These are phyloP conservation scores for Synergus itoensis DNA, from an alignment of 2,888 invertebrate genomes.

Conservation along the genomic window DNA sequence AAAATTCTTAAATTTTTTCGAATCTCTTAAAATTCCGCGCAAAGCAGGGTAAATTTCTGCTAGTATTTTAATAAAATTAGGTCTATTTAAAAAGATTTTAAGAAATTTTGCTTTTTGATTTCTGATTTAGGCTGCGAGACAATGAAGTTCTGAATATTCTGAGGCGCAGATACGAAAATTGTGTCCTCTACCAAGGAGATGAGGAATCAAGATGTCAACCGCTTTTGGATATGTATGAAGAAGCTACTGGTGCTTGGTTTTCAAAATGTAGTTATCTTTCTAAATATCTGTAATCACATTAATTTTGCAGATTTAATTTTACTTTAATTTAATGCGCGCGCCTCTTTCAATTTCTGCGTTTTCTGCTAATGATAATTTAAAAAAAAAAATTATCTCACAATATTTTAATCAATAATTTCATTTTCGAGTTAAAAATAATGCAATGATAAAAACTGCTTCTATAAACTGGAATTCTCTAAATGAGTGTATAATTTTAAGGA, in stretches of 20 bases:
- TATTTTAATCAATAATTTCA: too few relatives aligned
- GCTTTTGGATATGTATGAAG: conserved; percentile 85
- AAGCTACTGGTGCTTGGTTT: conserved; percentile 92
- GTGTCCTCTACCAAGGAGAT: conserved; percentile 87
- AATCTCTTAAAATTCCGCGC: too few relatives aligned
- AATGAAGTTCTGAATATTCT: conserved; percentile 89
- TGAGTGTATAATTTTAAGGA: too few relatives aligned
- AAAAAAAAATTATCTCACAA: too few relatives aligned
- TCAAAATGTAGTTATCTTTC: conserved; percentile 88
- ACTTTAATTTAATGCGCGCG: not conserved
- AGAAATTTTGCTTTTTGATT: conserved; percentile 13
- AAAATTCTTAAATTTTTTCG: too few relatives aligned
- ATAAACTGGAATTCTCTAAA: too few relatives aligned
- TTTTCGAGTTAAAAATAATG: too few relatives aligned
- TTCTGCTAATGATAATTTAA: too few relatives aligned
- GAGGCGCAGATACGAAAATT: conserved; percentile 91
- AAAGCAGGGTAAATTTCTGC: too few relatives aligned
- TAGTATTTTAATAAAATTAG: too few relatives aligned
- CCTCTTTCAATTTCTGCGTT: too few relatives aligned
- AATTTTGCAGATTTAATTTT: not conserved
- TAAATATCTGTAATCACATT: not conserved
- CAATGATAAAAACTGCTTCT: too few relatives aligned
- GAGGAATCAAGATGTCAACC: conserved; percentile 82
- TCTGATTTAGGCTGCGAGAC: conserved; percentile 86
- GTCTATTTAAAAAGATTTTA: not conserved